Evolutionary conservation across 2,113 vertebrate species (phyloP).

Genomic region (Peromyscus californicus): DNA sequence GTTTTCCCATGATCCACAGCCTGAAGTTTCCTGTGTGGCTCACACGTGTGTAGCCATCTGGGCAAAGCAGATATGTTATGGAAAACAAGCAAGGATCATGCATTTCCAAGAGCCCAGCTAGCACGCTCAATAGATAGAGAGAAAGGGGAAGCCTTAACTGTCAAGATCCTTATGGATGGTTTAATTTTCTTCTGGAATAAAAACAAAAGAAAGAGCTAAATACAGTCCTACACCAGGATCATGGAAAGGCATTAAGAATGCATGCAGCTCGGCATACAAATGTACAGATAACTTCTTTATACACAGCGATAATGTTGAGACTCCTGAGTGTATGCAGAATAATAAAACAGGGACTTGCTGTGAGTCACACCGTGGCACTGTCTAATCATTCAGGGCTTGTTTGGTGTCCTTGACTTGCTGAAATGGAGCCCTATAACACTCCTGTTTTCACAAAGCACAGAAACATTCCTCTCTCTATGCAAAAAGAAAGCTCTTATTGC

Average conservation of each 20-base stretch:
- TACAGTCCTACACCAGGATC: constrained; percentile 30
- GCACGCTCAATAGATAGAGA: not conserved
- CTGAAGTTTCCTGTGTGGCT: not conserved
- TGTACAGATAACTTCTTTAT: constrained; percentile 30
- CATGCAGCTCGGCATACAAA: not conserved
- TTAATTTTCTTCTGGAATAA: constrained; percentile 59
- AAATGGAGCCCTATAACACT: constrained; percentile 3
- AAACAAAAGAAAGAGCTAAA: constrained; percentile 57
- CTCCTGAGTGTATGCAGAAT: constrained; percentile 13
- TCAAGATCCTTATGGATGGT: not conserved
- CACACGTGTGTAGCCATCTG: not conserved
- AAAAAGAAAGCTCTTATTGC: not conserved
- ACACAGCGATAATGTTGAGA: not conserved
- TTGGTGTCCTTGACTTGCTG: constrained; percentile 15
- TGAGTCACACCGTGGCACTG: not conserved
- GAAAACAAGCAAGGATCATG: not conserved
- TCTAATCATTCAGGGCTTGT: not conserved
- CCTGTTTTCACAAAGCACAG: constrained; percentile 24
- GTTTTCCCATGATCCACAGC: not conserved
- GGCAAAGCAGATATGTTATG: not conserved
- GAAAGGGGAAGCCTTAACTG: not conserved
- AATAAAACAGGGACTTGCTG: not conserved
- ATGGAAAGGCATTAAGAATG: not conserved
- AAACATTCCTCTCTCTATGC: not conserved
- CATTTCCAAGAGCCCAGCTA: not conserved